A percentile compares a stretch with the other conserved stretches of the same genome.
Evolutionary conservation across 2,113 vertebrate genomes (phyloP).

Genomic region (Bostrychus sinensis): DNA sequence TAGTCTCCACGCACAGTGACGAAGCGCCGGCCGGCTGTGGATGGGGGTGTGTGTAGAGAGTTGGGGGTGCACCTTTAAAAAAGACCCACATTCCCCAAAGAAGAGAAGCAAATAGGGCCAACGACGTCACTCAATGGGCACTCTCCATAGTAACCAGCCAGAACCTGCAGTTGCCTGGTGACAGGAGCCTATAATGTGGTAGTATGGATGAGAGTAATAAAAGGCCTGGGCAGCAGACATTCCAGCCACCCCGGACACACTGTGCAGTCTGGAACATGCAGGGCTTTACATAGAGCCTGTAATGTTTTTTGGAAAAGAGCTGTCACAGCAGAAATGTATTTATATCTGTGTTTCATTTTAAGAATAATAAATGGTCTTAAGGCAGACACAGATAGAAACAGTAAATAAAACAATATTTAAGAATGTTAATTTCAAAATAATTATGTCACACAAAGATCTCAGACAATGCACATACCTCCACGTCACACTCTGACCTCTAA

Average conservation of each 20-base stretch:
- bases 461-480: neutral
- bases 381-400: neutral
- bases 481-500: slow-evolving; percentile 29
- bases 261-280: slow-evolving; percentile 43
- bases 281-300: slow-evolving; percentile 53
- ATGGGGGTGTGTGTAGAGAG: slow-evolving; percentile 44
- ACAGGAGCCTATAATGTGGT: slow-evolving; percentile 79
- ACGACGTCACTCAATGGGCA: slow-evolving; percentile 75
- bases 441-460: neutral
- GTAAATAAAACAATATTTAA: neutral
- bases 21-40: slow-evolving; percentile 40
- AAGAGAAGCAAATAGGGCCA: slow-evolving; percentile 76
- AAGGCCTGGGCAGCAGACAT: slow-evolving; percentile 72
- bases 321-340: slow-evolving; percentile 54
- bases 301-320: slow-evolving; percentile 42
- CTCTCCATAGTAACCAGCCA: slow-evolving; percentile 81
- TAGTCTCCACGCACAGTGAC: slow-evolving; percentile 65
- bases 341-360: slow-evolving; percentile 25
- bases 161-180: slow-evolving; percentile 82
- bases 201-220: slow-evolving; percentile 81
- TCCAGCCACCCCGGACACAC: slow-evolving; percentile 54
- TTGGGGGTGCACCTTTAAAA: slow-evolving; percentile 63
- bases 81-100: slow-evolving; percentile 68
- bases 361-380: slow-evolving; percentile 11
- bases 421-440: neutral